phyloP scores from a whole-genome alignment of 2,888 invertebrate genomes.

The Thysanoteuthis rhombus region DNA sequence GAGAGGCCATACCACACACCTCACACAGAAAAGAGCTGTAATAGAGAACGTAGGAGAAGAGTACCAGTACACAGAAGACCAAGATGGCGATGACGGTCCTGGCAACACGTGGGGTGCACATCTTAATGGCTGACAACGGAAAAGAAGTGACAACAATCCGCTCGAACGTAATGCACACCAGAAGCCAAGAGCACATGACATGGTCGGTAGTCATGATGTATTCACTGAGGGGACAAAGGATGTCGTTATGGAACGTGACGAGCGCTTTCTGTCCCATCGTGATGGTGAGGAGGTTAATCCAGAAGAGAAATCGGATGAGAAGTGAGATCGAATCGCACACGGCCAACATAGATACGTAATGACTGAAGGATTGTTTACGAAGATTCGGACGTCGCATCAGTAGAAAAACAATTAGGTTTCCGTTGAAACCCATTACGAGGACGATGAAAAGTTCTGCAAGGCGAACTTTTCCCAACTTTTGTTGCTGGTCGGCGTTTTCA shows the following conservation, averaged over 20 bases:
- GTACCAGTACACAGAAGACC: slow-evolving; percentile 18
- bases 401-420: slow-evolving; percentile 33
- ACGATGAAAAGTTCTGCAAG: slow-evolving; percentile 34
- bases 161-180: slow-evolving; percentile 36
- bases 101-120: slow-evolving; percentile 33
- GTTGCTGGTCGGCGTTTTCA: slow-evolving; percentile 33
- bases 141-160: slow-evolving; percentile 35
- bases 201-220: slow-evolving; percentile 36
- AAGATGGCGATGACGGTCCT: slow-evolving; percentile 22
- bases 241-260: slow-evolving; percentile 22
- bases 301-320: slow-evolving; percentile 34
- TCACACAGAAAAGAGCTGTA: slow-evolving; percentile 31
- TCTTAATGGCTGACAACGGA: slow-evolving; percentile 31
- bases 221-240: slow-evolving; percentile 33
- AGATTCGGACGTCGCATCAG: slow-evolving; percentile 33
- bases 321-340: slow-evolving; percentile 35
- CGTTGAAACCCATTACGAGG: slow-evolving; percentile 33
- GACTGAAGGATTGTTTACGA: slow-evolving; percentile 35
- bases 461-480: slow-evolving; percentile 30
- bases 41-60: slow-evolving; percentile 34
- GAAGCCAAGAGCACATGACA: slow-evolving; percentile 37
- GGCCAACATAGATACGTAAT: slow-evolving; percentile 33
- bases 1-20: slow-evolving; percentile 34
- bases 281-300: slow-evolving; percentile 35
- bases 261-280: background rate